Conservation (phyloP, 2,888 invertebrate genomes). For the Glyphotaelius pellucidus region DNA sequence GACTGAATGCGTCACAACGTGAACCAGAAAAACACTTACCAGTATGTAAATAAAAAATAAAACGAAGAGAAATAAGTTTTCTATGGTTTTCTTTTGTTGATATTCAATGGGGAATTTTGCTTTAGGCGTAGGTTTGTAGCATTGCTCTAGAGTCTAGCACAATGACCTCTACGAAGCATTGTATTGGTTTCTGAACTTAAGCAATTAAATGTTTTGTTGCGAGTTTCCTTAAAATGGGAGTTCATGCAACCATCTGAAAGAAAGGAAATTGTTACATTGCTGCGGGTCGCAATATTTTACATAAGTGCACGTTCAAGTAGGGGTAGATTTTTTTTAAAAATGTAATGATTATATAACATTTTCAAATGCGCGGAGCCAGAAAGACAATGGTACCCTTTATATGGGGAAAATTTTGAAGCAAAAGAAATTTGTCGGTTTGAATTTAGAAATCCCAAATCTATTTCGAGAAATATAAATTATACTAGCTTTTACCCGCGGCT, state of each 20-base stretch:
- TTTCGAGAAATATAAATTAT: not conserved
- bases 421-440: not conserved
- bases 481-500: no score
- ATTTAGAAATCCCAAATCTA: not conserved
- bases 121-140: not conserved
- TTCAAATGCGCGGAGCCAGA: not conserved
- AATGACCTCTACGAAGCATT: not conserved
- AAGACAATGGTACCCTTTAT: not conserved
- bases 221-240: not conserved
- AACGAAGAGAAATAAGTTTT: not conserved
- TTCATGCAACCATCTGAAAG: not conserved
- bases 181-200: not conserved
- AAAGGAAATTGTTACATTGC: not conserved
- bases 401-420: no score
- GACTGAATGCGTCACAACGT: not conserved
- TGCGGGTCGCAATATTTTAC: not conserved
- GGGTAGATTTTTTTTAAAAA: no score
- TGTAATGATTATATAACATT: no score
- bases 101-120: not conserved
- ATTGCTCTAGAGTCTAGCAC: not conserved
- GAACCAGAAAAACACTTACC: not conserved
- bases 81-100: not conserved
- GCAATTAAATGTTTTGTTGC: not conserved
- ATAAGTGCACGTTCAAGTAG: not conserved
- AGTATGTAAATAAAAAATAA: not conserved